Conservation (phyloP, 2,888 invertebrate species). For the Nemapogon koenigi region DNA sequence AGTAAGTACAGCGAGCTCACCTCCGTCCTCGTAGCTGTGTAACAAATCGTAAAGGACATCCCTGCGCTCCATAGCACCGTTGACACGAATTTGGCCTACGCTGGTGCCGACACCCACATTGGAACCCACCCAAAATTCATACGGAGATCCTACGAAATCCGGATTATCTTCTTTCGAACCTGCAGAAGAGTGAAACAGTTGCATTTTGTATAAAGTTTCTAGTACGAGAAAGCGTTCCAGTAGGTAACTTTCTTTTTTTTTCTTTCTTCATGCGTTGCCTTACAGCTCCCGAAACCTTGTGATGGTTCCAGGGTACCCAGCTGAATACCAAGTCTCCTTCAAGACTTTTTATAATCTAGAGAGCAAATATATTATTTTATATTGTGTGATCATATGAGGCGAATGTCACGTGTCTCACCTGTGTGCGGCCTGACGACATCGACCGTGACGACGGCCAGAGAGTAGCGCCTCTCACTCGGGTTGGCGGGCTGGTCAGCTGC, state of each 20-base stretch:
- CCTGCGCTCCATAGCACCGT: slow-evolving; percentile 71
- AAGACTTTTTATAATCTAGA: background rate
- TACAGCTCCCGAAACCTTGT: too few relatives aligned
- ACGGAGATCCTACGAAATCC: slow-evolving; percentile 84
- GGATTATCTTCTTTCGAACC: slow-evolving; percentile 66
- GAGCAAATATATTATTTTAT: background rate
- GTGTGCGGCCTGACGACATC: slow-evolving; percentile 69
- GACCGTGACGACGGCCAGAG: slow-evolving; percentile 84
- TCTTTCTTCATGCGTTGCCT: too few relatives aligned
- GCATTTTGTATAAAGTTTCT: too few relatives aligned
- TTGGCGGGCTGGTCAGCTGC: slow-evolving; percentile 84
- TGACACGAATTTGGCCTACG: slow-evolving; percentile 83
- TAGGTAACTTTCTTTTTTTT: too few relatives aligned
- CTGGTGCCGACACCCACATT: slow-evolving; percentile 85
- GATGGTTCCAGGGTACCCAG: too few relatives aligned
- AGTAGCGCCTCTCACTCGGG: slow-evolving; percentile 82
- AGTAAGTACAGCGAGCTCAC: slow-evolving; percentile 35
- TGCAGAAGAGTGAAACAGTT: too few relatives aligned
- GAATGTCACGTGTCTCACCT: slow-evolving; percentile 30
- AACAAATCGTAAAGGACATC: slow-evolving; percentile 79
- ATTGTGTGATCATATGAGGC: background rate
- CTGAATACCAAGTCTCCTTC: background rate
- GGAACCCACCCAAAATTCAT: slow-evolving; percentile 91
- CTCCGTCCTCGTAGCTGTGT: slow-evolving; percentile 85
- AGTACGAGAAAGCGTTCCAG: too few relatives aligned